Evolutionary conservation across 2,113 vertebrate species (phyloP).

Genomic region (Hucho hucho): DNA sequence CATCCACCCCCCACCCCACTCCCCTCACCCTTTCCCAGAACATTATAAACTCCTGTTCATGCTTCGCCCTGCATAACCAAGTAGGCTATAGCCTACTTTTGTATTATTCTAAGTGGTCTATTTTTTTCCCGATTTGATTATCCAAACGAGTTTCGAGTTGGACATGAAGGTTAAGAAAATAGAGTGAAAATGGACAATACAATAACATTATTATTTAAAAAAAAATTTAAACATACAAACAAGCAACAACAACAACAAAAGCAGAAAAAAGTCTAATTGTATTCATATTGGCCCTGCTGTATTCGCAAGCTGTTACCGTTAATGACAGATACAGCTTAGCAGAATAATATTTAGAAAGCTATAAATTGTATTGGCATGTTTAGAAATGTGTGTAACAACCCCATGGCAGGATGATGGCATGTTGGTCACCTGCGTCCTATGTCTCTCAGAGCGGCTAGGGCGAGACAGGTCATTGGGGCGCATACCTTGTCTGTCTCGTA

Average conservation of each 20-base stretch:
- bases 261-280: too few species aligned
- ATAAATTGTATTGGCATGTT: not conserved
- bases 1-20: constrained; percentile 62
- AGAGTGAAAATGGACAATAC: too few species aligned
- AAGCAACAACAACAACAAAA: too few species aligned
- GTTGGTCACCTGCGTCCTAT: not conserved
- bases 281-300: too few species aligned
- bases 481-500: constrained; percentile 14
- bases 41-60: not conserved
- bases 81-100: too few species aligned
- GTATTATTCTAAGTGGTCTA: too few species aligned
- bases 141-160: not conserved
- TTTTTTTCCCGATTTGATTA: not conserved
- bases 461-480: not conserved
- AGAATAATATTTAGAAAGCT: not conserved
- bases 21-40: constrained; percentile 35
- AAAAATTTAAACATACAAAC: too few species aligned
- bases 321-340: not conserved
- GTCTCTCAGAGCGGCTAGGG: not conserved
- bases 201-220: too few species aligned
- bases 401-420: not conserved
- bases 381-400: not conserved
- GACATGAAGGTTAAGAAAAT: too few species aligned
- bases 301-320: too few species aligned
- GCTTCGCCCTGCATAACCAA: too few species aligned